A percentile compares a stretch with the other conserved stretches of the same genome.
These are phyloP conservation scores for Callosobruchus maculatus DNA, from an alignment of 2,888 invertebrate species.

Conservation along the genomic window DNA sequence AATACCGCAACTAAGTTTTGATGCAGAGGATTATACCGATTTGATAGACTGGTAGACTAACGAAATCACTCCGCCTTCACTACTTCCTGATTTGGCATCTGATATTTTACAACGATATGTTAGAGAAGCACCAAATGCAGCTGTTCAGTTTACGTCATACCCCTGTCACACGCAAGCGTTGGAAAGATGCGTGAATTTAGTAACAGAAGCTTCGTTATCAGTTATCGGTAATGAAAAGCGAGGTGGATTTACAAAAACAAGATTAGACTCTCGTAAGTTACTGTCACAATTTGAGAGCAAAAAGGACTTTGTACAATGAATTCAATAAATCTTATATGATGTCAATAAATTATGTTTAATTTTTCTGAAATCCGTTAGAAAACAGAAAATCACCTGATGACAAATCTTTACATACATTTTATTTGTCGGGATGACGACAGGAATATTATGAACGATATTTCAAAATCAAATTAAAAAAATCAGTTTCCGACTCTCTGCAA, in stretches of 20 bases:
- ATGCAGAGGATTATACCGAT: constrained; percentile 5
- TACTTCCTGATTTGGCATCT: neutral
- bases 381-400: too few relatives aligned
- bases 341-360: too few relatives aligned
- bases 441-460: too few relatives aligned
- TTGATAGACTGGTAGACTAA: constrained; percentile 9
- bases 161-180: constrained; percentile 3
- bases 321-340: too few relatives aligned
- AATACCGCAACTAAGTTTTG: constrained; percentile 7
- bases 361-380: too few relatives aligned
- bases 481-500: too few relatives aligned
- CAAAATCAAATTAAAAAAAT: too few relatives aligned
- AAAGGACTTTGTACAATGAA: neutral
- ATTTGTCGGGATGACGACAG: too few relatives aligned
- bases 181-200: constrained; percentile 3
- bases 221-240: neutral
- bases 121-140: neutral
- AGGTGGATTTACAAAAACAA: constrained; percentile 1
- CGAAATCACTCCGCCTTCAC: neutral
- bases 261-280: neutral
- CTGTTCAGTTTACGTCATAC: neutral
- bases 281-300: neutral
- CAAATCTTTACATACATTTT: too few relatives aligned
- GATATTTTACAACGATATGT: neutral
- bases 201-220: constrained; percentile 4